phyloP scores from a whole-genome alignment of 2,797 vertebrate species.

The Myiotriccus ornatus region DNA sequence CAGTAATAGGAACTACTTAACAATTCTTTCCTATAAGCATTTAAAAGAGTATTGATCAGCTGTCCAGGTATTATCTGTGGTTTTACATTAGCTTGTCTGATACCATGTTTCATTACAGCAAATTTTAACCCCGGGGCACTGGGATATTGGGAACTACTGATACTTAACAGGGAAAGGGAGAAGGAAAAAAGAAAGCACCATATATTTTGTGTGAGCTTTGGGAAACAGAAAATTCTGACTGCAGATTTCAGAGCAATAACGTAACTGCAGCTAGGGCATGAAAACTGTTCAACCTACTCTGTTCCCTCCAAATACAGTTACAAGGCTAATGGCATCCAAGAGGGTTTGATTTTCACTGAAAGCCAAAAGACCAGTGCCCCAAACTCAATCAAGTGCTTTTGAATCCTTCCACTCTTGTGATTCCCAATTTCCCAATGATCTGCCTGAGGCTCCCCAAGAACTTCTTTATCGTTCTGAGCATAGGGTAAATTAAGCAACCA shows the following conservation, averaged over 20 bases:
- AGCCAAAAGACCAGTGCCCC: neutral
- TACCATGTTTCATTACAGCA: neutral
- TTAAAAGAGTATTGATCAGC: neutral
- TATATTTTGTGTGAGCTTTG: neutral
- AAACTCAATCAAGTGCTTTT: neutral
- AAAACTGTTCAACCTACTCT: neutral
- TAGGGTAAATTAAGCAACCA: neutral
- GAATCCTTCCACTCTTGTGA: neutral
- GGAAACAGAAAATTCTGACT: neutral
- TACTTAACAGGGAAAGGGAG: neutral
- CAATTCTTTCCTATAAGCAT: neutral
- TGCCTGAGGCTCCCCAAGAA: neutral
- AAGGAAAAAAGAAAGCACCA: neutral
- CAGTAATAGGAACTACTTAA: conserved; percentile 4
- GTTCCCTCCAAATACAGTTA: neutral
- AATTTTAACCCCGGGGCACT: conserved; percentile 1
- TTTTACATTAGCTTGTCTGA: neutral
- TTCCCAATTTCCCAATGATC: neutral
- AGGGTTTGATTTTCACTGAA: neutral
- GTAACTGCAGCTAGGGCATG: neutral
- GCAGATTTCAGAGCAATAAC: neutral
- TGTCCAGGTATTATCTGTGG: neutral
- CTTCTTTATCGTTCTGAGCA: neutral
- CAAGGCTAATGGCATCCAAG: neutral
- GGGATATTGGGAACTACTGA: neutral